A percentile compares a stretch with the other conserved stretches of the same genome.
Evolutionary conservation across 1,140 invertebrate species (phyloP).

Genomic region (Drosophila ambigua): DNA sequence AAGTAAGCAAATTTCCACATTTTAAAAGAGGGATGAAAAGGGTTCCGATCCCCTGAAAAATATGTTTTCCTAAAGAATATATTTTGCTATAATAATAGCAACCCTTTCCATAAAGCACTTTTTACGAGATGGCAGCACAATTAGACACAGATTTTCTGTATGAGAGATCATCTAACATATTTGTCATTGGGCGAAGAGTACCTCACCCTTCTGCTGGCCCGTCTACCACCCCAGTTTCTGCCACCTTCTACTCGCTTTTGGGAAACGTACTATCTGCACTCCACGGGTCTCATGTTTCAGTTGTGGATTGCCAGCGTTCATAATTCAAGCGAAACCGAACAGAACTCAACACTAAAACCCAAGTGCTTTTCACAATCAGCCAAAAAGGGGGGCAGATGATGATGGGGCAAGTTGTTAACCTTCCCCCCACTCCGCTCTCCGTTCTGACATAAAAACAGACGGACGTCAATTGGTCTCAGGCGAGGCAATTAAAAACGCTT

Average conservation of each 20-base stretch:
- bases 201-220: neutral
- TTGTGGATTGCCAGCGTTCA: conserved; percentile 37
- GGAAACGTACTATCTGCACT: conserved; percentile 59
- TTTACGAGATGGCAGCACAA: conserved; percentile 6
- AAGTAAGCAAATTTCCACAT: no score
- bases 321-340: conserved; percentile 25
- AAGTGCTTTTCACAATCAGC: conserved; percentile 68
- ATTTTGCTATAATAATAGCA: no score
- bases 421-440: neutral
- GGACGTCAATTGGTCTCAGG: conserved; percentile 68
- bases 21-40: neutral
- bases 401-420: conserved; percentile 44
- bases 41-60: neutral
- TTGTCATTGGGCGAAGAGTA: conserved; percentile 46
- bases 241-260: neutral
- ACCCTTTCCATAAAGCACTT: neutral
- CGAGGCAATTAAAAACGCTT: conserved; percentile 69
- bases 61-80: no score
- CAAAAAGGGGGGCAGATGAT: conserved; percentile 11
- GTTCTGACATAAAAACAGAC: conserved; percentile 28
- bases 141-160: neutral
- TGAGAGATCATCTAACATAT: conserved; percentile 51
- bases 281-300: conserved; percentile 73
- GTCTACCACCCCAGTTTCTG: no score
- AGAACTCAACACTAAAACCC: conserved; percentile 30